phyloP scores from a whole-genome alignment of 1,140 invertebrate species.

The Whitmania pigra region DNA sequence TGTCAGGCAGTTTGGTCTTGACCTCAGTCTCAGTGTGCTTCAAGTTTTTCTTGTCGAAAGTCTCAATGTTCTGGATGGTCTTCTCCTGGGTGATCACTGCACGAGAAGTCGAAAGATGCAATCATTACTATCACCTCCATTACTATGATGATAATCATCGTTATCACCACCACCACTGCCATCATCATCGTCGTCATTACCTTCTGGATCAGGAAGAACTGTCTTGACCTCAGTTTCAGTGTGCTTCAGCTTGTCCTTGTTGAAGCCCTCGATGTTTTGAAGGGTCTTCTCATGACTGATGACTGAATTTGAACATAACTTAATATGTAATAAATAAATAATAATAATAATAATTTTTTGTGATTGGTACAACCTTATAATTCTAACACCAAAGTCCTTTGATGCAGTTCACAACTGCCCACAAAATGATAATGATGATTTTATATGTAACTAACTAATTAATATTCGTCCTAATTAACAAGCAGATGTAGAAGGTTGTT shows the following conservation, averaged over 20 bases:
- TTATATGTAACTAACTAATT: no score
- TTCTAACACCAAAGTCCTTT: no score
- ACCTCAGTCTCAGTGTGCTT: constrained; percentile 34
- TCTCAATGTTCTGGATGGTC: constrained; percentile 26
- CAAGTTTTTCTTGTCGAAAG: constrained; percentile 30
- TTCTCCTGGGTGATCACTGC: constrained; percentile 25
- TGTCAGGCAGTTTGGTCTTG: constrained; percentile 32
- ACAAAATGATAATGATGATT: no score
- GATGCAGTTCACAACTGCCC: no score
- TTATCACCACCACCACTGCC: not conserved
- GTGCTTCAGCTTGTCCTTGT: constrained; percentile 32
- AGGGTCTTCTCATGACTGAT: constrained; percentile 72
- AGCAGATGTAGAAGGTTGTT: no score
- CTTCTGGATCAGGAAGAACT: constrained; percentile 31
- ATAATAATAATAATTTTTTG: no score
- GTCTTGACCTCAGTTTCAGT: constrained; percentile 35
- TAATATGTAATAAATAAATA: no score
- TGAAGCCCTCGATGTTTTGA: constrained; percentile 41
- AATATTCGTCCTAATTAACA: no score
- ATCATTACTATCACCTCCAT: no score
- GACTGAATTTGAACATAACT: constrained; percentile 42
- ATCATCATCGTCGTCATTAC: constrained; percentile 10
- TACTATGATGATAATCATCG: not conserved
- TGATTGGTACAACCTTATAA: no score
- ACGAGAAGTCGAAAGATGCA: not conserved